These are phyloP conservation scores for Trissolcus brochymenae DNA, from an alignment of 2,888 invertebrate species.

Conservation along the genomic window DNA sequence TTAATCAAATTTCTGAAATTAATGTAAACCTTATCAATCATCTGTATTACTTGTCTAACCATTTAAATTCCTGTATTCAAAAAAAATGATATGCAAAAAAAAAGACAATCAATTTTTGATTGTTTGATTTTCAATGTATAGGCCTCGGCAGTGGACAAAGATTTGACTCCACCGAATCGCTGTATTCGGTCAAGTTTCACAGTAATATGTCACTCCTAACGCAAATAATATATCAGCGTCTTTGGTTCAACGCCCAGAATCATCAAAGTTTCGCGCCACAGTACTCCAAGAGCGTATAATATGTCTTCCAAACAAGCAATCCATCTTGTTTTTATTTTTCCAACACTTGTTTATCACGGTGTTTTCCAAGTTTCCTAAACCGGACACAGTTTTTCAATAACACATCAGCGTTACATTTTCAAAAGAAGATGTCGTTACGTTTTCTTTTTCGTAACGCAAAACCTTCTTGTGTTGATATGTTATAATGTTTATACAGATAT, in stretches of 20 bases:
- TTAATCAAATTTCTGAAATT: slow-evolving; percentile 37
- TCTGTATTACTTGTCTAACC: not conserved
- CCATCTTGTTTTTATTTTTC: slow-evolving; percentile 37
- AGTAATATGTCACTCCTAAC: slow-evolving; percentile 39
- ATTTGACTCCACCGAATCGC: slow-evolving; percentile 41
- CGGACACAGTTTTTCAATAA: slow-evolving; percentile 14
- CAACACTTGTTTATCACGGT: slow-evolving; percentile 27
- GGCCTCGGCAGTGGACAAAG: slow-evolving; percentile 2
- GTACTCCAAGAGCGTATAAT: slow-evolving; percentile 30
- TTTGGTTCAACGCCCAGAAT: slow-evolving; percentile 63
- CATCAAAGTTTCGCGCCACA: slow-evolving; percentile 63
- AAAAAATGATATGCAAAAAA: too few relatives aligned
- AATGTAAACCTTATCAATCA: slow-evolving; percentile 30
- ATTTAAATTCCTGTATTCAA: too few relatives aligned
- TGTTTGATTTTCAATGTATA: too few relatives aligned
- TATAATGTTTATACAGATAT: slow-evolving; percentile 22
- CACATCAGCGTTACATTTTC: slow-evolving; percentile 2
- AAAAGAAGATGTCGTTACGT: not conserved
- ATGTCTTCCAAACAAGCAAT: slow-evolving; percentile 40
- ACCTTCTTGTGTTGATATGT: slow-evolving; percentile 15
- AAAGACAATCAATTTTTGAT: too few relatives aligned
- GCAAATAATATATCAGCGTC: slow-evolving; percentile 64
- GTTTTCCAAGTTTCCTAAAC: slow-evolving; percentile 8
- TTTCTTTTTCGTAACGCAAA: not conserved
- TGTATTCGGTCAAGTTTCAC: slow-evolving; percentile 44